A percentile compares a stretch with the other conserved stretches of the same genome.
phyloP scores from a whole-genome alignment of 1,140 invertebrate species.

The Caenorhabditis brenneri region DNA sequence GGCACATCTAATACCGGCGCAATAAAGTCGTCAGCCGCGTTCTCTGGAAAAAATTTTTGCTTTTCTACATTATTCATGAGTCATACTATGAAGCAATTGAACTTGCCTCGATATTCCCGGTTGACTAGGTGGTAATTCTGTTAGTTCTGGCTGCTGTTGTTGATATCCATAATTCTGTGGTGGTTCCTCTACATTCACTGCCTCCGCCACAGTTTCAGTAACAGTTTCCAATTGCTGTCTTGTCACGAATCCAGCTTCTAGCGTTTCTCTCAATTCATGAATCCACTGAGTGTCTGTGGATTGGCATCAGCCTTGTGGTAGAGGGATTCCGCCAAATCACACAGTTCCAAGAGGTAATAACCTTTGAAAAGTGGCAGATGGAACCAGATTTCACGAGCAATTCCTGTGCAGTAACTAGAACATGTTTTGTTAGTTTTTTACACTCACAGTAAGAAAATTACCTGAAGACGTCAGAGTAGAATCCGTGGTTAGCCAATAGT shows the following conservation, averaged over 20 bases:
- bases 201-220: too few species aligned
- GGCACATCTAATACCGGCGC: too few species aligned
- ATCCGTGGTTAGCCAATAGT: constrained; percentile 43
- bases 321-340: constrained; percentile 16
- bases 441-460: too few species aligned
- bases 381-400: constrained; percentile 34
- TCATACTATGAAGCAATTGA: too few species aligned
- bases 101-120: too few species aligned
- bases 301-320: neutral
- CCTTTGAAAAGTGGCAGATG: neutral
- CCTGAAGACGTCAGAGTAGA: constrained; percentile 44
- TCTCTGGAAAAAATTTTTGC: too few species aligned
- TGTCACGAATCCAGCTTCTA: neutral
- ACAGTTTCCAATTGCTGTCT: neutral
- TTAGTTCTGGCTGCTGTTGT: too few species aligned
- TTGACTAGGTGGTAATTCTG: too few species aligned
- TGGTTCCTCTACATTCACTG: too few species aligned
- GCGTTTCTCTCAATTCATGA: neutral
- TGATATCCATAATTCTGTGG: too few species aligned
- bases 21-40: too few species aligned
- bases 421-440: neutral
- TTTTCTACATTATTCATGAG: too few species aligned
- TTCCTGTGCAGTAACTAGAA: constrained; percentile 30
- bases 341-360: neutral
- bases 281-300: constrained; percentile 1